phyloP scores from a whole-genome alignment of 2,113 vertebrate genomes.

The Peucedramus taeniatus region DNA sequence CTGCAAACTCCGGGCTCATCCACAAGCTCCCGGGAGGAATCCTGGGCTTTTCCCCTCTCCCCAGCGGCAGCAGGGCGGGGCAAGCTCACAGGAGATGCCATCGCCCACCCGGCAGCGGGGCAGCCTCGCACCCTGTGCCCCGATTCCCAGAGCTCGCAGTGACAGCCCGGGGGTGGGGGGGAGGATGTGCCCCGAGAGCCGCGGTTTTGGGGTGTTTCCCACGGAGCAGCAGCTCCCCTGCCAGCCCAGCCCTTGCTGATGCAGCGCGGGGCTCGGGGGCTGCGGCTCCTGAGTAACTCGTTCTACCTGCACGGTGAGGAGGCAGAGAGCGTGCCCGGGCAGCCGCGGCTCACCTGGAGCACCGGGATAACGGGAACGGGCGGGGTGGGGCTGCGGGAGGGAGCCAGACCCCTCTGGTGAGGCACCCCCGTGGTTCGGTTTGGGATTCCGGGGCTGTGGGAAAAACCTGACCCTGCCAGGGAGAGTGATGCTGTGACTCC shows the following conservation, averaged over 20 bases:
- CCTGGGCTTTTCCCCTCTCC: background rate
- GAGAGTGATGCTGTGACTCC: too few species aligned
- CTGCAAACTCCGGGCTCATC: background rate
- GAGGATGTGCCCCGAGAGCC: background rate
- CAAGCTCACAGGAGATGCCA: background rate
- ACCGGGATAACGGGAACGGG: background rate
- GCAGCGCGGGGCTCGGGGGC: background rate
- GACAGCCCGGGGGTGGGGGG: accelerated
- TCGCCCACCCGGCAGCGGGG: too few species aligned
- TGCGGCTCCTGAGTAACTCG: slow-evolving; percentile 37
- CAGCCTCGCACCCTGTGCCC: too few species aligned
- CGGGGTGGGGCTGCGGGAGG: background rate
- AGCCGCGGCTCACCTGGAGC: too few species aligned
- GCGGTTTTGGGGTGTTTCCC: background rate
- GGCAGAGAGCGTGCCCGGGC: too few species aligned
- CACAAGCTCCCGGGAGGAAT: background rate
- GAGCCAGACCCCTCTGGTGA: accelerated
- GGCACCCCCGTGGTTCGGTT: accelerated
- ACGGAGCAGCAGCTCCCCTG: background rate
- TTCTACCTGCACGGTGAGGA: too few species aligned
- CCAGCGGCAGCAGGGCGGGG: too few species aligned
- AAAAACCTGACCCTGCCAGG: too few species aligned
- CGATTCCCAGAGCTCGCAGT: background rate
- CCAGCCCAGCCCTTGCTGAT: too few species aligned
- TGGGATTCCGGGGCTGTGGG: too few species aligned